Evolutionary conservation across 2,797 vertebrate genomes (phyloP).

Genomic region (Anableps anableps): DNA sequence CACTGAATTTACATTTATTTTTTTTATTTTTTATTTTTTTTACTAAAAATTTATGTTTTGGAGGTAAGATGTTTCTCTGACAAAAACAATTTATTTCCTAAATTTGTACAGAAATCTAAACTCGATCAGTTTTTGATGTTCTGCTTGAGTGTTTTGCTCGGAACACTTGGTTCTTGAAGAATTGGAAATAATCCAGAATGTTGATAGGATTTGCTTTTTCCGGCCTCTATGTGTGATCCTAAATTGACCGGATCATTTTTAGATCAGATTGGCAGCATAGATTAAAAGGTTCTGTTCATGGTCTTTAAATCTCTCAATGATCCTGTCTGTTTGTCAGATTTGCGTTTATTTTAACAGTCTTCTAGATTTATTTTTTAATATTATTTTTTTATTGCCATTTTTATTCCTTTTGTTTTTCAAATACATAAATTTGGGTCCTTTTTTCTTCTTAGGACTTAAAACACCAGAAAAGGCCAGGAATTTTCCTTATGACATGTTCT

Average conservation of each 20-base stretch:
- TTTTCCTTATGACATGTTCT: neutral
- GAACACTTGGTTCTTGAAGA: neutral
- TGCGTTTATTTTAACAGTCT: no score
- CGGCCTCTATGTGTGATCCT: no score
- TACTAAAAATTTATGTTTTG: neutral
- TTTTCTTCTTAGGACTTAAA: neutral
- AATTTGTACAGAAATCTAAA: neutral
- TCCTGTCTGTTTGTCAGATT: no score
- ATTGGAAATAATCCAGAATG: neutral
- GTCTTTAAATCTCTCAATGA: no score
- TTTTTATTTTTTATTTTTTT: no score
- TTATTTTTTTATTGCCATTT: neutral
- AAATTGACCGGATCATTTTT: no score
- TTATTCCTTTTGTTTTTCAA: neutral
- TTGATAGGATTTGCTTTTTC: neutral
- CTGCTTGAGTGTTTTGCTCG: neutral
- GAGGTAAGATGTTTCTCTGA: neutral
- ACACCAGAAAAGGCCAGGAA: neutral
- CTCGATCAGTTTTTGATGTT: neutral
- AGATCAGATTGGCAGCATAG: no score
- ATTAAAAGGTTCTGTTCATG: no score
- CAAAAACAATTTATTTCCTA: neutral
- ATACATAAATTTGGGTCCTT: neutral
- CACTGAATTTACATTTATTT: neutral
- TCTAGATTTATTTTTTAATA: neutral